Evolutionary conservation across 1,140 invertebrate genomes (phyloP), one percentile per base, ranked within the genome.

Genomic region (Zaprionus taronus): DNA sequence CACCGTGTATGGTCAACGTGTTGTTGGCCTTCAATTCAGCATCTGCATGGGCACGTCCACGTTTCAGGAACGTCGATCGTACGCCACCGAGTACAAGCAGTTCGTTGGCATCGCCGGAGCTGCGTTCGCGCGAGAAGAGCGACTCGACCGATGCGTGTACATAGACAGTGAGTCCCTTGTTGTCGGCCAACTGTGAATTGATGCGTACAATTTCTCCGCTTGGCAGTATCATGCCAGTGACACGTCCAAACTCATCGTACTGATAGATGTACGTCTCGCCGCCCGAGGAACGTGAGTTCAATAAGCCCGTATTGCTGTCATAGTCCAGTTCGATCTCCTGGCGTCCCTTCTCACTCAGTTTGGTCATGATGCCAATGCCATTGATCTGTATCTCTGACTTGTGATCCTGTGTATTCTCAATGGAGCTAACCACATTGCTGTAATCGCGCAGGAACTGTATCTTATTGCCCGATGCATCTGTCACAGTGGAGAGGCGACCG

Each of bases 351-450:
- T 97, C 96, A 12, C 96, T 95, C 73, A 98, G 94, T 92, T 96
- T 97, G 22, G 96, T 96, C 71, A 98, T 94, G 79, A 97, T 97
- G 14, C 97, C 97, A 74, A 98, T 96, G 51, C 96, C 97, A 61
- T 96, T 97, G 83, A 98, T 97, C 92, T 97, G 97, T 28, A 98
- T 93, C 79, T 97, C 96, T 7, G 97, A 97, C 93, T 98, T 98
- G 89, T 97, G 97, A 91, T 98, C 97, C 93, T 98, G 97, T 12
- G 97, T 97, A 85, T 98, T 98, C 94, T 99, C 97, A 83, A 99
- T 98, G 5, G 97, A 98, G 86, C 97, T 98, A 0, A 97, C 97
- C 31, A 96, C 95, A 82, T 97, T 97, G 86, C 96, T 97, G 86
- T 98, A 98, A 93, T 99, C 98, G 58, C 98, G 94, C 15, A 98